These are phyloP conservation scores for Gastrophysa polygoni DNA, from an alignment of 2,888 invertebrate genomes.

Conservation along the genomic window DNA sequence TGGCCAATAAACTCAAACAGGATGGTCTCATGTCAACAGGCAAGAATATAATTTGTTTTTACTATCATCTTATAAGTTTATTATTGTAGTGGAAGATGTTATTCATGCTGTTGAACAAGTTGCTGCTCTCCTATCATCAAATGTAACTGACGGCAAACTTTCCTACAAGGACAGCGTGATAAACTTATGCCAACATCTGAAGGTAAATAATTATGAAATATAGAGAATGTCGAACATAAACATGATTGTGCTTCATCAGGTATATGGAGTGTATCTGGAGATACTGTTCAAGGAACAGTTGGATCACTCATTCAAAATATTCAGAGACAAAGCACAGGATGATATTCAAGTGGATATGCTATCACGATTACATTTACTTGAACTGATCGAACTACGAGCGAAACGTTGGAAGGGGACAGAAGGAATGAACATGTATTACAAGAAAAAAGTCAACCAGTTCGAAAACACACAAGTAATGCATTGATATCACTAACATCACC, in stretches of 20 bases:
- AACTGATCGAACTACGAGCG: slow-evolving; percentile 91
- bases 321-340: slow-evolving; percentile 88
- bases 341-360: slow-evolving; percentile 85
- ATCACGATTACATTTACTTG: slow-evolving; percentile 86
- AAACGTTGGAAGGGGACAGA: slow-evolving; percentile 88
- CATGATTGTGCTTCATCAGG: slow-evolving; percentile 42
- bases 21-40: slow-evolving; percentile 57
- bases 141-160: slow-evolving; percentile 72
- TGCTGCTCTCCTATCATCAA: slow-evolving; percentile 76
- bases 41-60: slow-evolving; percentile 36
- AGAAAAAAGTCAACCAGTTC: slow-evolving; percentile 60
- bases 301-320: slow-evolving; percentile 83
- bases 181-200: slow-evolving; percentile 80
- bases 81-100: slow-evolving; percentile 75
- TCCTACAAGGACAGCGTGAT: slow-evolving; percentile 71
- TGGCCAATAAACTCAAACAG: slow-evolving; percentile 56
- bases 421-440: slow-evolving; percentile 84
- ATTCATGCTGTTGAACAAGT: slow-evolving; percentile 84
- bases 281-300: slow-evolving; percentile 83
- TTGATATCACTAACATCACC: not conserved
- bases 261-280: slow-evolving; percentile 80
- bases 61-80: slow-evolving; percentile 40
- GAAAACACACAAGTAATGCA: slow-evolving; percentile 45
- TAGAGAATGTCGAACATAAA: not conserved
- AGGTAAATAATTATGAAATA: slow-evolving; percentile 57